Conservation (phyloP, 1,140 invertebrate genomes). For the Scaptomyza montana region DNA sequence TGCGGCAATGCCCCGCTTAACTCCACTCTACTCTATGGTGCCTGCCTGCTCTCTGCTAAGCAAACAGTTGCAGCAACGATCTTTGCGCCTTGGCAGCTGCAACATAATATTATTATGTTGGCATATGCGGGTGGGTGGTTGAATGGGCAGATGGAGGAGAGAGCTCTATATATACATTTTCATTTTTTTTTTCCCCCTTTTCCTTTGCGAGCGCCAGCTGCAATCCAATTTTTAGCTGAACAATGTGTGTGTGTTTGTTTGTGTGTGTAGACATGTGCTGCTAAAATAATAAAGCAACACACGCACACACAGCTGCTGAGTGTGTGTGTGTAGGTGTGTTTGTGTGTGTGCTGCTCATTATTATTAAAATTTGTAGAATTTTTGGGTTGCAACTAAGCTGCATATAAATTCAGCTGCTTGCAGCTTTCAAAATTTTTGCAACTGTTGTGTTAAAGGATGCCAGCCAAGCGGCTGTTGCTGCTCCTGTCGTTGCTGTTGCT, state of each 20-base stretch:
- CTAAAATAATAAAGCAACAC: constrained; percentile 78
- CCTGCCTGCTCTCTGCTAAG: constrained; percentile 21
- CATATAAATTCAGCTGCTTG: constrained; percentile 76
- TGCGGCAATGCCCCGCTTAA: background rate
- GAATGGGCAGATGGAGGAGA: too few species aligned
- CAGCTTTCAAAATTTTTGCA: constrained; percentile 56
- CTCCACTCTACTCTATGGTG: background rate
- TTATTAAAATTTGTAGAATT: constrained; percentile 81
- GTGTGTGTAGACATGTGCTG: constrained; percentile 52
- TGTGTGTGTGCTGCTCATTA: constrained; percentile 68
- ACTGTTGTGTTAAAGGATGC: constrained; percentile 68
- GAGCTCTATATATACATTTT: background rate
- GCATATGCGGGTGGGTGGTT: background rate
- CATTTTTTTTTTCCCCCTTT: constrained; percentile 28
- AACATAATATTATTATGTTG: constrained; percentile 79
- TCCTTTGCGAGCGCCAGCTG: constrained; percentile 59
- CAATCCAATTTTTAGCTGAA: constrained; percentile 76
- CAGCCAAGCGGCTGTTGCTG: constrained; percentile 11
- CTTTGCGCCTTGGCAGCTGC: constrained; percentile 76
- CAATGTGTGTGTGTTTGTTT: constrained; percentile 50
- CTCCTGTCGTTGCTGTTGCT: background rate
- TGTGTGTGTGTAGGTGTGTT: constrained; percentile 1
- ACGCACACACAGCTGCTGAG: constrained; percentile 27
- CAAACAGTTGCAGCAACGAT: constrained; percentile 71
- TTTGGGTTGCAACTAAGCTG: constrained; percentile 81